These are phyloP conservation scores for Phoronis australis DNA, from an alignment of 2,888 invertebrate genomes.

Conservation along the genomic window DNA sequence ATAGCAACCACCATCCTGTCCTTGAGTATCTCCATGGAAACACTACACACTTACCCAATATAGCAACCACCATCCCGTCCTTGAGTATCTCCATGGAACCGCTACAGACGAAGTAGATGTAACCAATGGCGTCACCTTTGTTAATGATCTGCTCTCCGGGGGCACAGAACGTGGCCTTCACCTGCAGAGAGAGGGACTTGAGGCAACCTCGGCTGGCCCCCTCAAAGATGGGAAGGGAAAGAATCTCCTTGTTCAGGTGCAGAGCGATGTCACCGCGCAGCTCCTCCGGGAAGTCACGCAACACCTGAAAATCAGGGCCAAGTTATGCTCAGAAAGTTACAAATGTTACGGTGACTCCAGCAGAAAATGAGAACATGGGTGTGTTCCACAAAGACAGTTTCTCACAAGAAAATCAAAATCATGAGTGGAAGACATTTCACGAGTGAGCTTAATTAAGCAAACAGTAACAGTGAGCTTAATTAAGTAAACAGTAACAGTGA, in stretches of 20 bases:
- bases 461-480: too few species aligned
- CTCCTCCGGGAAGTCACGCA: conserved; percentile 92
- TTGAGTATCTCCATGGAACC: conserved; percentile 97
- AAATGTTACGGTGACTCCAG: too few species aligned
- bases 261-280: conserved; percentile 90
- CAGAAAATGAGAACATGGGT: too few species aligned
- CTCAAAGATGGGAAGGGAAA: conserved; percentile 90
- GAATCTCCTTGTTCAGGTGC: conserved; percentile 90
- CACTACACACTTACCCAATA: conserved; percentile 92
- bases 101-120: conserved; percentile 92
- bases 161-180: conserved; percentile 90
- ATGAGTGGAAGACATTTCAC: too few species aligned
- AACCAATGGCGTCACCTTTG: conserved; percentile 87
- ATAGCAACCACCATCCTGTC: conserved; percentile 96
- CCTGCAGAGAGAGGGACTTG: conserved; percentile 84
- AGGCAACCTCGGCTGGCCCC: conserved; percentile 90
- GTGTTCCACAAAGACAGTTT: too few species aligned
- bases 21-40: conserved; percentile 95
- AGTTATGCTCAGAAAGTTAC: too few species aligned
- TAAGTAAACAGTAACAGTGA: too few species aligned
- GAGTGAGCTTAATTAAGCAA: too few species aligned
- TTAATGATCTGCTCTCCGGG: conserved; percentile 92
- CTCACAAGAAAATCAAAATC: too few species aligned
- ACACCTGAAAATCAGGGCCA: conserved; percentile 36
- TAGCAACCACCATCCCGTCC: conserved; percentile 93